Base-by-base conservation (phyloP, 2,113 vertebrate genomes). In the Pycnonotus jocosus region DNA sequence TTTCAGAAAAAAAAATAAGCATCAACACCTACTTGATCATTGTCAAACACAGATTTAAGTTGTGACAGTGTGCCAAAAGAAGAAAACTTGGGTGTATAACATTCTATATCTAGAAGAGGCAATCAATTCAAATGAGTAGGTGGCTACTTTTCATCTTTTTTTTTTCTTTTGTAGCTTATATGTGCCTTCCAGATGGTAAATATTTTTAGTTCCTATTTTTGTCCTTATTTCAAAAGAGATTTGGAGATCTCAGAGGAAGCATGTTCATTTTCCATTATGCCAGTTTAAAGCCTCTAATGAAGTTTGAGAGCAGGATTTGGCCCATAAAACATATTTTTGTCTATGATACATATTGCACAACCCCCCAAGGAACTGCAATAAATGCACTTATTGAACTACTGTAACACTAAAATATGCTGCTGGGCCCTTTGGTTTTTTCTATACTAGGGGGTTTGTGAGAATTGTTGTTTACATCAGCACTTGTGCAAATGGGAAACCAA, bases 401-500 rank as follows among this genome's bases (percentile, higher is more conserved):
- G 53, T 87, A 95, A 74, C 83, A 85, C 21, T 93, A 90, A 95
- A 93, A 95, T 88, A 87, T 47, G 64, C 77, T 93, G 71, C 44
- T 37, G 30, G 77, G 78, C 64, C 88, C 57, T 88, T 92, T 91
- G 60, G 33, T 95, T 96, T 92, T 60, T 58, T 73, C 78, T 88
- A 0, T 58, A n/a, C 48, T 69, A 27, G 51, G 88, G 72, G 37
- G 40, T 92, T 97, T 97, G 73, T 92, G 80, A 88, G 74, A 93
- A 91, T 66, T 88, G 77, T 93, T 96, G 94, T 95, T 97, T 97
- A 95, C 92, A 94, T 93, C 96, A 85, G 84, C 53, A 71, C 65
- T 94, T 88, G 74, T 81, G 84, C 95, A 95, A 95, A 94, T 93
- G 94, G 93, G 95, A 96, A 97, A 94, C 96, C 58, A 95, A 94